Evolutionary conservation across 37 sponge, comb jelly and placozoan genomes (phyloP).

Genomic region (Crambe crambe): DNA sequence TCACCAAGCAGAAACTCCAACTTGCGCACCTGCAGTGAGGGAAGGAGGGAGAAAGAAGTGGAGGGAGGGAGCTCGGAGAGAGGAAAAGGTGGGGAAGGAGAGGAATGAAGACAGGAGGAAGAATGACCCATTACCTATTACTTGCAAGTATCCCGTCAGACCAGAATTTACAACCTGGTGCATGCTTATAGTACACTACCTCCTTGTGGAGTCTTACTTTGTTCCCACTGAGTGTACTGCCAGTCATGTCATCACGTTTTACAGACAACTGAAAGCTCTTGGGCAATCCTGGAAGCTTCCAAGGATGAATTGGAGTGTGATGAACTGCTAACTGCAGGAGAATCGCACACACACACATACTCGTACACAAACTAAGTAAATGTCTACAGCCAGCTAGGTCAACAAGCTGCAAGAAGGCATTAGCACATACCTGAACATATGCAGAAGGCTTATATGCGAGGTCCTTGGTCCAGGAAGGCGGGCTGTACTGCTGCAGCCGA

Average conservation of each 20-base stretch:
- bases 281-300: slow-evolving; percentile 73
- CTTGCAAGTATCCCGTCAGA: too few relatives aligned
- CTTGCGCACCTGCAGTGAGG: slow-evolving; percentile 54
- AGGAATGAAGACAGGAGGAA: neutral
- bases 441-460: slow-evolving; percentile 13
- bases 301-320: slow-evolving; percentile 75
- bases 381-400: neutral
- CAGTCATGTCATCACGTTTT: slow-evolving; percentile 83
- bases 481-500: slow-evolving; percentile 16
- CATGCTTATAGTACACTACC: too few relatives aligned
- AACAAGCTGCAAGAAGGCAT: neutral
- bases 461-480: slow-evolving; percentile 36
- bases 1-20: slow-evolving; percentile 87
- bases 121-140: too few relatives aligned
- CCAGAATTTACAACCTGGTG: too few relatives aligned
- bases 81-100: too few relatives aligned
- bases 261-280: slow-evolving; percentile 52
- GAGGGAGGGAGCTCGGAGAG: neutral
- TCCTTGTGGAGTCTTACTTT: slow-evolving; percentile 31
- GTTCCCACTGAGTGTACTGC: slow-evolving; percentile 71
- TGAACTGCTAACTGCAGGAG: slow-evolving; percentile 43
- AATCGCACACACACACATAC: neutral
- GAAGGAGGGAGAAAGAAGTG: neutral
- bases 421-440: slow-evolving; percentile 21
- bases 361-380: neutral